A percentile compares a stretch with the other conserved stretches of the same genome.
phyloP scores from a whole-genome alignment of 2,888 invertebrate species.

The Drosophila atroscutellata region DNA sequence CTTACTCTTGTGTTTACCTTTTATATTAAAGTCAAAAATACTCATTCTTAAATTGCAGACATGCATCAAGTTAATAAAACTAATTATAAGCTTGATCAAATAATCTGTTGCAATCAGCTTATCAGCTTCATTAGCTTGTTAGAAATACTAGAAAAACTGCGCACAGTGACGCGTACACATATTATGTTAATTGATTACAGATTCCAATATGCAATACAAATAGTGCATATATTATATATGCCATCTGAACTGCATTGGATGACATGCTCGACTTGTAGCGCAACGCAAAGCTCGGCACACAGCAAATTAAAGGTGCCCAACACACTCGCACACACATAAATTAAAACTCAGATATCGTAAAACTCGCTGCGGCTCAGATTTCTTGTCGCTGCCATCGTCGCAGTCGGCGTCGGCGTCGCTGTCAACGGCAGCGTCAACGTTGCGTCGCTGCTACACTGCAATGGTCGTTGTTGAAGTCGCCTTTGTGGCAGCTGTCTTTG shows the following conservation, averaged over 20 bases:
- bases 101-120: not conserved
- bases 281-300: slow-evolving; percentile 53
- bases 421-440: slow-evolving; percentile 8
- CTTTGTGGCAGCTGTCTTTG: slow-evolving; percentile 53
- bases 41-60: not conserved
- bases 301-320: slow-evolving; percentile 65
- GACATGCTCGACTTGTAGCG: slow-evolving; percentile 37
- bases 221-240: not conserved
- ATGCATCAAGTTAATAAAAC: not conserved
- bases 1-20: not conserved
- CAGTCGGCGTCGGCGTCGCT: slow-evolving; percentile 3
- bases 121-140: not conserved
- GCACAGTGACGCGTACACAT: not conserved
- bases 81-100: not conserved
- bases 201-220: not conserved
- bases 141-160: not conserved
- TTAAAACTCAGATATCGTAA: slow-evolving; percentile 69
- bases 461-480: slow-evolving; percentile 54
- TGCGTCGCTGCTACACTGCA: slow-evolving; percentile 28
- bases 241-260: not conserved
- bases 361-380: slow-evolving; percentile 66
- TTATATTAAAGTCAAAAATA: not conserved
- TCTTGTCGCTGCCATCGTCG: slow-evolving; percentile 34
- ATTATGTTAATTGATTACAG: not conserved
- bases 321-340: slow-evolving; percentile 54